Evolutionary conservation across 2,888 invertebrate genomes (phyloP).

Genomic region (Achlya flavicornis): DNA sequence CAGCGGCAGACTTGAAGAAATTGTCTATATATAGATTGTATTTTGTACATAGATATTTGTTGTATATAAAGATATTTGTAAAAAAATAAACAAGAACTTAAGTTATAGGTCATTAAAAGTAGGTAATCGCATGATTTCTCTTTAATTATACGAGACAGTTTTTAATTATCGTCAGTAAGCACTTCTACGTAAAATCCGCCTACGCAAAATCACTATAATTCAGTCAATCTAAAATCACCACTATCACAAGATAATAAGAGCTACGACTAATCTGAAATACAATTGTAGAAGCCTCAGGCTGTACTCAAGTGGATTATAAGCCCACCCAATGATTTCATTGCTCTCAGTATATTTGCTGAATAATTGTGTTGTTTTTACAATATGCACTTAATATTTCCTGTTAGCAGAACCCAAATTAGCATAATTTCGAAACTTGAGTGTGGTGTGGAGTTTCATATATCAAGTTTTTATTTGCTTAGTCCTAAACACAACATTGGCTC

Average conservation of each 20-base stretch:
- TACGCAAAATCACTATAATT: neutral
- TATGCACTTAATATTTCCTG: neutral
- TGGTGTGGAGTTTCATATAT: neutral
- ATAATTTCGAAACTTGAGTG: slow-evolving; percentile 2
- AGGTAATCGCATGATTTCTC: neutral
- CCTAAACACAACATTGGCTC: neutral
- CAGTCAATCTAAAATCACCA: neutral
- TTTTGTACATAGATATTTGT: too few species aligned
- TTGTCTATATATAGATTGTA: too few species aligned
- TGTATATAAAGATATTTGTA: too few species aligned
- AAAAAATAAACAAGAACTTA: too few species aligned
- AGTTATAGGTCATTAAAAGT: neutral
- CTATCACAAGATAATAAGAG: neutral
- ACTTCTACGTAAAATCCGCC: slow-evolving; percentile 3
- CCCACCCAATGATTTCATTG: slow-evolving; percentile 31
- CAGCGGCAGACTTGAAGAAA: too few species aligned
- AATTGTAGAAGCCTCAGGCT: too few species aligned
- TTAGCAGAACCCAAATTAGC: neutral
- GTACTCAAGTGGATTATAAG: slow-evolving; percentile 17
- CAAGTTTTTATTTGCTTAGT: neutral
- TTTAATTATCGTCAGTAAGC: slow-evolving; percentile 6
- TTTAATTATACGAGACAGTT: neutral
- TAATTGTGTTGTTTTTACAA: slow-evolving; percentile 3
- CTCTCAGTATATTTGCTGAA: slow-evolving; percentile 9
- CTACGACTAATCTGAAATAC: neutral